Percentiles rank a stretch among this genome's conserved stretches.
Evolutionary conservation across 2,797 vertebrate genomes (phyloP).

Genomic region (Leptatherina wallacei): DNA sequence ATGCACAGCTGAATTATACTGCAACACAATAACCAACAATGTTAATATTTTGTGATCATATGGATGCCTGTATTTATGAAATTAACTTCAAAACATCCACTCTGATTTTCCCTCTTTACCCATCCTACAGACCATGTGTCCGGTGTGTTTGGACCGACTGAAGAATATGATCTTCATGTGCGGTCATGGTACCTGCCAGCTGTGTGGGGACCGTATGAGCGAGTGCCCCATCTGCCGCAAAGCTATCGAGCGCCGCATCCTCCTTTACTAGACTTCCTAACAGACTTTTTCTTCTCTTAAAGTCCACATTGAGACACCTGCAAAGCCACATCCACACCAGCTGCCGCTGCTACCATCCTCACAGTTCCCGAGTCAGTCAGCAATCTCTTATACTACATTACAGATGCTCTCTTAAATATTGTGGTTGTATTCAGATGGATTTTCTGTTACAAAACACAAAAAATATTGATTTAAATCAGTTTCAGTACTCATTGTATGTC

Average conservation of each 20-base stretch:
- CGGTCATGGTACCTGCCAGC: slow-evolving; percentile 97
- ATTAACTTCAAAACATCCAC: background rate
- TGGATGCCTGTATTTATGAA: background rate
- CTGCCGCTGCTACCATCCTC: slow-evolving; percentile 56
- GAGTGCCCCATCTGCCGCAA: slow-evolving; percentile 99
- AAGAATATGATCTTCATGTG: slow-evolving; percentile 99
- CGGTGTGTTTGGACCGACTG: slow-evolving; percentile 96
- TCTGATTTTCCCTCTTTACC: background rate
- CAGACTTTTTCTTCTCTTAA: slow-evolving; percentile 39
- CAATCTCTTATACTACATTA: slow-evolving; percentile 57
- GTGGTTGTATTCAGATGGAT: slow-evolving; percentile 54
- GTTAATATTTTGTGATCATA: background rate
- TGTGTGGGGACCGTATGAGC: slow-evolving; percentile 98
- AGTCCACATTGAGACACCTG: slow-evolving; percentile 37
- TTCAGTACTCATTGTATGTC: slow-evolving; percentile 27
- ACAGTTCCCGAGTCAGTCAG: slow-evolving; percentile 50
- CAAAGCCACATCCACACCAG: slow-evolving; percentile 60
- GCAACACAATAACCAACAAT: background rate
- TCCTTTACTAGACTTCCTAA: slow-evolving; percentile 88
- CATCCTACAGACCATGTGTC: slow-evolving; percentile 94
- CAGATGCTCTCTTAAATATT: slow-evolving; percentile 39
- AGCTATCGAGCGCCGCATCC: slow-evolving; percentile 97
- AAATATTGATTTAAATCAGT: slow-evolving; percentile 27
- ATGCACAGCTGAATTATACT: background rate
- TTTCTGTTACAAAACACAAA: slow-evolving; percentile 59